Conservation (phyloP, 1,140 invertebrate species). For the Coenobita brevimanus region DNA sequence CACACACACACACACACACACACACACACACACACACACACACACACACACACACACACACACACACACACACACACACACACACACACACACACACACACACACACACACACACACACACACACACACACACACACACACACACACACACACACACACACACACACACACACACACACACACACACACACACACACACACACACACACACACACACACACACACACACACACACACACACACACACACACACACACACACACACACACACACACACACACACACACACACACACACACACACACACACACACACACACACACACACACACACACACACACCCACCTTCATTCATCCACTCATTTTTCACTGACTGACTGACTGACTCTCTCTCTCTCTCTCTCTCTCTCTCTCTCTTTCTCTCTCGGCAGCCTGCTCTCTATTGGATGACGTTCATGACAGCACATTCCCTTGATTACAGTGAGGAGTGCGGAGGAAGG, state of each 20-base stretch:
- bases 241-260: background rate
- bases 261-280: too few species aligned
- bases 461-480: too few species aligned
- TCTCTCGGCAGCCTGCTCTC: background rate
- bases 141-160: slow-evolving; percentile 20
- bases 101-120: slow-evolving; percentile 20
- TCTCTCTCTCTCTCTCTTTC: background rate
- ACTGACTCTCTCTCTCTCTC: background rate
- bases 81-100: background rate
- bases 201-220: background rate
- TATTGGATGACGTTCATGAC: too few species aligned
- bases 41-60: too few species aligned
- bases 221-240: background rate
- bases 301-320: slow-evolving; percentile 19
- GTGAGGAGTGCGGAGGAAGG: too few species aligned
- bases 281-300: background rate
- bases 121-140: slow-evolving; percentile 20
- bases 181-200: background rate
- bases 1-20: too few species aligned
- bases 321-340: slow-evolving; percentile 24
- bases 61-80: too few species aligned
- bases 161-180: background rate
- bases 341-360: too few species aligned
- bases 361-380: background rate
- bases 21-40: too few species aligned